Base-by-base conservation (phyloP, 2,888 invertebrate species). In the Sphecodes monilicornis region DNA sequence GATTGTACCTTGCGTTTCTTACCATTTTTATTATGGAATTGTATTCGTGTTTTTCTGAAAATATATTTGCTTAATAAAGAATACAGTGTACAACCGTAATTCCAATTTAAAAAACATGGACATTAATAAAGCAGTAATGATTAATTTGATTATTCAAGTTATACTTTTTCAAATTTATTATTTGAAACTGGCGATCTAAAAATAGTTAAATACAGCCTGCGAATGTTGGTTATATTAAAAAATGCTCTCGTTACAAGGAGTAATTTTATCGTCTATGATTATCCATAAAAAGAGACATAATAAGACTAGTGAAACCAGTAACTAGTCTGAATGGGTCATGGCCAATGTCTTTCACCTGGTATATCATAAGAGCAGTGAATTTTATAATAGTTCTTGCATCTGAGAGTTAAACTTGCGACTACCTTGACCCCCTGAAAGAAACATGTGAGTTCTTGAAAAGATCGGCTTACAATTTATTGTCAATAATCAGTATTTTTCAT, bases 401-500 rank as follows among this genome's bases (percentile, higher is more conserved):
- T 50, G 46, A 50, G 6, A 13, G 60, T 60, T 26, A 26, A 60
- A n/a, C 32, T 18, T 18, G 68, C 69, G 69, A 26, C 41, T 43
- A 71, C 18, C 57, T 68, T 10, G n/a, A n/a, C 13, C 64, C 46
- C 73, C 81, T 76, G 81, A 73, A 85, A 82, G 74, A 79, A 82
- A 68, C 64, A 68, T 73, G 71, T 85, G 86, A 88, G 78, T 90
- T 90, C 90, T 93, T 91, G 90, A 94, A 94, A 94, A 94, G 92
- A 94, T 93, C 86, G 92, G 92, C 93, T 92, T 92, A 91, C 90
- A 91, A 92, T 94, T 94, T 93, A 94, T 94, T 94, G 92, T 94
- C 93, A 93, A 93, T 93, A 93, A 90, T 92, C 92, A 90, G 90
- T 93, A 91, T 91, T 92, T 89, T 89, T 91, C 91, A 90, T 91